These are phyloP conservation scores for Ctenopoma multispine DNA, from an alignment of 2,797 vertebrate species.

Conservation along the genomic window DNA sequence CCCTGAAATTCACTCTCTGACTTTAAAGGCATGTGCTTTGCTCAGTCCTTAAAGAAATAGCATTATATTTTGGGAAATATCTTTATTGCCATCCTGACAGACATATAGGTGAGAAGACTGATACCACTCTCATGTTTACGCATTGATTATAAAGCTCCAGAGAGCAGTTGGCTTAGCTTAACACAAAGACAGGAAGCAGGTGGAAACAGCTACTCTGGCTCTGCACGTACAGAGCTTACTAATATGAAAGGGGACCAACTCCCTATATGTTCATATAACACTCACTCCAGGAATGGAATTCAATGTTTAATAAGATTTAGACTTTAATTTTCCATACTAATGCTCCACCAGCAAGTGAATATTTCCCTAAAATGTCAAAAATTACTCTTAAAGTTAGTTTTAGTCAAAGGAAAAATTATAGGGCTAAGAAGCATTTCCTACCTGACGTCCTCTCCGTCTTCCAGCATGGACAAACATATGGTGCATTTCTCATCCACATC, in stretches of 20 bases:
- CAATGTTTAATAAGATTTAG: too few species aligned
- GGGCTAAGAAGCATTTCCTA: slow-evolving; percentile 60
- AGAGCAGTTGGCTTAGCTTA: slow-evolving; percentile 7
- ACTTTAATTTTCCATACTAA: too few species aligned
- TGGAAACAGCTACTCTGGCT: neutral
- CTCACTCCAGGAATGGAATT: too few species aligned
- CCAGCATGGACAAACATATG: slow-evolving; percentile 98
- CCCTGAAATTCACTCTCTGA: slow-evolving; percentile 15
- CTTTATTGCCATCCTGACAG: neutral
- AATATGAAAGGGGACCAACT: too few species aligned
- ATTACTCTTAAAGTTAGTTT: too few species aligned
- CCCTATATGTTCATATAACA: too few species aligned
- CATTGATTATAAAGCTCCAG: neutral
- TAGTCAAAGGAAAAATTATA: too few species aligned
- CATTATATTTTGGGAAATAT: neutral
- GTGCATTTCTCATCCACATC: slow-evolving; percentile 98
- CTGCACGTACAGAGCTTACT: neutral
- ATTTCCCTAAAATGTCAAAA: too few species aligned
- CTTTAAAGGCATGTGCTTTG: slow-evolving; percentile 4
- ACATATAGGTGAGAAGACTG: neutral
- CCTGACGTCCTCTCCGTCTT: slow-evolving; percentile 98
- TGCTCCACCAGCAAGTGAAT: too few species aligned
- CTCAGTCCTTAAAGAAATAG: neutral
- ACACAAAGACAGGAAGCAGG: neutral
- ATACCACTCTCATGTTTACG: neutral